Evolutionary conservation across 2,113 vertebrate genomes (phyloP), one percentile per base, ranked within the genome.

Genomic region (Scatophagus argus): DNA sequence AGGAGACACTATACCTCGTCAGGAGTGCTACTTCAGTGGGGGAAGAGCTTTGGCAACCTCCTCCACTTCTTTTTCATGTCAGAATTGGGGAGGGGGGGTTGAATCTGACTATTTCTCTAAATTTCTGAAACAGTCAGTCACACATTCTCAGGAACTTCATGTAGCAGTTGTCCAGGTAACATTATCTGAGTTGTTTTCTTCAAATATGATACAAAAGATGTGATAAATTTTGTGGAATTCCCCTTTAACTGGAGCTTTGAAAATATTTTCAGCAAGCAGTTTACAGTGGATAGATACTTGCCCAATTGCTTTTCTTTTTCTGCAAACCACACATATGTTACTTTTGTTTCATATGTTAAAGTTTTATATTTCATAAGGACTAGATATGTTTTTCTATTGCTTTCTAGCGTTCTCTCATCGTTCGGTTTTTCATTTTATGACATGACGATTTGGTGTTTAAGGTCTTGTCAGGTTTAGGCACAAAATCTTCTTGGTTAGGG

Each of bases 11-110:
- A 2, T 55, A 39, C 25, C 5, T 25, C 38, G 31, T 9, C 39
- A 67, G 43, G 52, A 65, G 44, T 12, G 11, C 25, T 72, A 77
- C 60, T 62, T 39, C 3, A 6, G 25, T 74, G 36, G 38, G 6
- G 7, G 1, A 31, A 23, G 19, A 69, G 38, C 27, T 43, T 43
- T 1, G 3, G 12, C 13, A 11, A 6, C 31, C 17, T 0, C 52
- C 13, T 8, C 29, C 4, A 27, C 32, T 14, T 10, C 21, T n/a
- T 13, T 59, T 21, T 32, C 13, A 3, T n/a, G 55, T 58, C 6
- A 1, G 54, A 55, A 32, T 5, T 10, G 2, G 5, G 52, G 8
- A 29, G 8, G 5, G 8, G 54, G 8, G 5, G 27, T 16, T 32
- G 31, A 6, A 3, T 21, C 1, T 1, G 1, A 21, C 17, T 5